Percentiles rank a stretch among this genome's conserved stretches.
phyloP scores from a whole-genome alignment of 2,797 vertebrate genomes.

The Argentina silus region DNA sequence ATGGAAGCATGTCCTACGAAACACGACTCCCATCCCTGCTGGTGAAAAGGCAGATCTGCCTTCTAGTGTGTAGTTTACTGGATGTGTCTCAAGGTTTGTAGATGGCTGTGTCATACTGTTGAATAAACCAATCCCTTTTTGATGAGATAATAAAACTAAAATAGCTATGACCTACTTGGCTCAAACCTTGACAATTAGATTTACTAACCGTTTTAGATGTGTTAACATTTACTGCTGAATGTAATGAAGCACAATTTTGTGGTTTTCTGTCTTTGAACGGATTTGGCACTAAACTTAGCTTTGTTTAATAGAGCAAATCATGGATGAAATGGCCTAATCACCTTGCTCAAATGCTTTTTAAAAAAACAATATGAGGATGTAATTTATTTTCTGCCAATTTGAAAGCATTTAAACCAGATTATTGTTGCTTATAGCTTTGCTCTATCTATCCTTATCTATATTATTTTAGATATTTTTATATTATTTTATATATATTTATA shows the following conservation, averaged over 20 bases:
- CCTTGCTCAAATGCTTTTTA: neutral
- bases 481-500: no score
- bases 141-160: neutral
- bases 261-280: conserved; percentile 15
- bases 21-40: neutral
- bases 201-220: conserved; percentile 16
- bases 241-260: conserved; percentile 22
- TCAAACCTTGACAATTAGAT: conserved; percentile 14
- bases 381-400: conserved; percentile 3
- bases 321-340: neutral
- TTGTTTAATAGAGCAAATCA: conserved; percentile 11
- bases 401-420: neutral
- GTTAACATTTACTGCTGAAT: conserved; percentile 18
- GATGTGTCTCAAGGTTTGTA: conserved; percentile 20
- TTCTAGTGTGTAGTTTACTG: conserved; percentile 13
- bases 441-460: neutral
- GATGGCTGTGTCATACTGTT: conserved; percentile 33
- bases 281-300: neutral
- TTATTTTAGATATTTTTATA: no score
- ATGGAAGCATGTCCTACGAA: no score
- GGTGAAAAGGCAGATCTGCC: no score
- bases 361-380: conserved; percentile 15
- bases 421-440: conserved; percentile 4
- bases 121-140: conserved; percentile 2
- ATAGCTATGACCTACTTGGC: neutral